These are phyloP conservation scores for Phyllostomus hastatus DNA, from an alignment of 2,113 vertebrate genomes.

Conservation along the genomic window DNA sequence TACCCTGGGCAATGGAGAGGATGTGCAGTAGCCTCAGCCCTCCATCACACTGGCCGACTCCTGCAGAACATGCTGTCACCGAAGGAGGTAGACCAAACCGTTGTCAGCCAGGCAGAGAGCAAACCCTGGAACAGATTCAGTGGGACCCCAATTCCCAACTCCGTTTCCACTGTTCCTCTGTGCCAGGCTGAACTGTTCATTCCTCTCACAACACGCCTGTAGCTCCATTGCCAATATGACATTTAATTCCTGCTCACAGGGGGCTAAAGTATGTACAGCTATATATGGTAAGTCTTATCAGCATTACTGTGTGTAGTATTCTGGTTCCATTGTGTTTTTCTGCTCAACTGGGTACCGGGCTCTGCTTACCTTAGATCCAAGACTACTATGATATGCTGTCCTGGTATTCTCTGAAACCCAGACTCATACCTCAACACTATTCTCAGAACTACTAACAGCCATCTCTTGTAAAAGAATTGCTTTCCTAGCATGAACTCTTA, in stretches of 20 bases:
- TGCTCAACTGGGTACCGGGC: not conserved
- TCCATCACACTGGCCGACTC: accelerated
- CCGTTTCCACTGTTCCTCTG: not conserved
- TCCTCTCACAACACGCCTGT: not conserved
- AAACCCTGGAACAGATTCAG: not conserved
- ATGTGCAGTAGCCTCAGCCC: not conserved
- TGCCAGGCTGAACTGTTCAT: not conserved
- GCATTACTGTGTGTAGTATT: not conserved
- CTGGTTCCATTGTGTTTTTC: not conserved
- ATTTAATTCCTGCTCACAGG: not conserved
- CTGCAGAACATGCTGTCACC: not conserved
- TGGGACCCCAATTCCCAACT: not conserved
- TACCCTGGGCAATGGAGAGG: not conserved
- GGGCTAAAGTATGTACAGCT: not conserved
- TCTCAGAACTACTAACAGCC: not conserved
- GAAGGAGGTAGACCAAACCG: not conserved
- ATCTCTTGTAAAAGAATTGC: not conserved
- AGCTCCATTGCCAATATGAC: not conserved
- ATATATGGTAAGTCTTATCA: not conserved
- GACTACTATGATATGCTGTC: not conserved
- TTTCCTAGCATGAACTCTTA: not conserved
- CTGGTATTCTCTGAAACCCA: not conserved
- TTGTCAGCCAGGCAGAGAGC: not conserved
- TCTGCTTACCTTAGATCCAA: not conserved
- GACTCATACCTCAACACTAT: not conserved